Conservation (phyloP, 2,888 invertebrate species). For the Agrotis clavis region DNA sequence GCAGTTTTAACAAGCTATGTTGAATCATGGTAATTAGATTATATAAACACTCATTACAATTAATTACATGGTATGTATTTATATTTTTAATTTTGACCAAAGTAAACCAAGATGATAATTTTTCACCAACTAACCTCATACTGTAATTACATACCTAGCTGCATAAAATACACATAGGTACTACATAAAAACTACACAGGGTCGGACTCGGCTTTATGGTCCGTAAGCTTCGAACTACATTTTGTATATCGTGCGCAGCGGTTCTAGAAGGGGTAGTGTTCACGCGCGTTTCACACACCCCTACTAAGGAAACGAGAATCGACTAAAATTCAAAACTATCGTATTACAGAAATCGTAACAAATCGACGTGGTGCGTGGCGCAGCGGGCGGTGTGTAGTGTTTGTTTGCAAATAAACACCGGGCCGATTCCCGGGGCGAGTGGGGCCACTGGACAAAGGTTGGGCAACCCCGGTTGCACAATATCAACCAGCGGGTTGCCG, state of each 20-base stretch:
- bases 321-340: slow-evolving; percentile 73
- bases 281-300: slow-evolving; percentile 55
- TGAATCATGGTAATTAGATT: slow-evolving; percentile 54
- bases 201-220: slow-evolving; percentile 2
- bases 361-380: slow-evolving; percentile 79
- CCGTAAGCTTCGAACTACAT: background rate
- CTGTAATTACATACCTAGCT: slow-evolving; percentile 33
- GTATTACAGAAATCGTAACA: slow-evolving; percentile 84
- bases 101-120: slow-evolving; percentile 40
- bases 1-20: slow-evolving; percentile 56
- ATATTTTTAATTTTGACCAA: slow-evolving; percentile 44
- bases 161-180: slow-evolving; percentile 14
- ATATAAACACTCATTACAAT: slow-evolving; percentile 59
- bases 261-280: slow-evolving; percentile 40
- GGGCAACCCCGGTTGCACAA: slow-evolving; percentile 77
- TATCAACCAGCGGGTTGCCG: slow-evolving; percentile 81
- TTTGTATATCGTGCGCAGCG: background rate
- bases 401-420: slow-evolving; percentile 91
- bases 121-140: slow-evolving; percentile 28
- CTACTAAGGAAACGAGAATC: slow-evolving; percentile 46
- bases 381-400: slow-evolving; percentile 82
- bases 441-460: slow-evolving; percentile 66
- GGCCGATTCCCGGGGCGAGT: slow-evolving; percentile 76
- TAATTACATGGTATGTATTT: slow-evolving; percentile 55
- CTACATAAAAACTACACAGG: slow-evolving; percentile 20